Conservation (phyloP, 2,888 invertebrate species). For the Cosmorhoe ocellata region DNA sequence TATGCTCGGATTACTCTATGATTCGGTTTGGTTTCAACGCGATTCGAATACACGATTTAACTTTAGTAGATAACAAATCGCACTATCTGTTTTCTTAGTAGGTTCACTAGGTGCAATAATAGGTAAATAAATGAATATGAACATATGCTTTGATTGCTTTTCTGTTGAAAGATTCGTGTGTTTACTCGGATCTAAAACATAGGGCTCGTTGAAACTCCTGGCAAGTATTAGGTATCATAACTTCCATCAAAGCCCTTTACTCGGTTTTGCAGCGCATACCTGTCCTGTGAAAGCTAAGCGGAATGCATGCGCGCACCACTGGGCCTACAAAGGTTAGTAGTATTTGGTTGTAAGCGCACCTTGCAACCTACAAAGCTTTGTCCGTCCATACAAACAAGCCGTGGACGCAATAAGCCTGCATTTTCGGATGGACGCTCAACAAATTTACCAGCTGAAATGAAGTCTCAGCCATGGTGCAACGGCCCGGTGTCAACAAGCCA, state of each 20-base stretch:
- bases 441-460: conserved; percentile 78
- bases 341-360: conserved; percentile 63
- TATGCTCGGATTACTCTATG: conserved; percentile 40
- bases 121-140: too few relatives aligned
- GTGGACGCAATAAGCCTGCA: conserved; percentile 74
- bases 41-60: conserved; percentile 10
- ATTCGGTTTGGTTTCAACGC: conserved; percentile 27
- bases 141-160: too few relatives aligned
- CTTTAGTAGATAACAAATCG: neutral
- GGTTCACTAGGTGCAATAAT: too few relatives aligned
- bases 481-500: conserved; percentile 68
- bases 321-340: conserved; percentile 16
- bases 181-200: too few relatives aligned
- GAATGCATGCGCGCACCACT: conserved; percentile 10
- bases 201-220: too few relatives aligned
- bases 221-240: too few relatives aligned
- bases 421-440: conserved; percentile 71
- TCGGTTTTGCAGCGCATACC: too few relatives aligned
- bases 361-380: conserved; percentile 73
- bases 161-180: too few relatives aligned
- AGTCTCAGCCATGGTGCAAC: conserved; percentile 65
- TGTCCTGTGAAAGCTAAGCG: conserved; percentile 7
- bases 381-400: conserved; percentile 64
- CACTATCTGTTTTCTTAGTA: neutral
- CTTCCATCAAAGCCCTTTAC: too few relatives aligned